phyloP scores from a whole-genome alignment of 2,888 invertebrate species.

The Rotaria socialis region DNA sequence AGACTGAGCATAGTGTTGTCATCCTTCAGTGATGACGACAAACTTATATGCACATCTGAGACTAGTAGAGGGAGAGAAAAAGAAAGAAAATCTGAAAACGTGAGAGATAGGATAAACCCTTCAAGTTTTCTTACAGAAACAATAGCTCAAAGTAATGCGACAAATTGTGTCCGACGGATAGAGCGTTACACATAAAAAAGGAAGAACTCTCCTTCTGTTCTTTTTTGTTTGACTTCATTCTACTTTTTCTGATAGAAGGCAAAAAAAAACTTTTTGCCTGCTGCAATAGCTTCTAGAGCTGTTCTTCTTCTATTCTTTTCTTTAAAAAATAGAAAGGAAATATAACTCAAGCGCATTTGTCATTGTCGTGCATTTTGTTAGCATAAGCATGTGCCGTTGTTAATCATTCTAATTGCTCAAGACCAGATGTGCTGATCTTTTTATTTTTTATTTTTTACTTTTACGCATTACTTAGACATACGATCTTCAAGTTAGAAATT shows the following conservation, averaged over 20 bases:
- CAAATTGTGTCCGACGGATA: not conserved
- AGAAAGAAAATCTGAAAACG: not conserved
- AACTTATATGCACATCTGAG: not conserved
- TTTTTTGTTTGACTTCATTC: not conserved
- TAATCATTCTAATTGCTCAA: not conserved
- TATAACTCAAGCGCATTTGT: not conserved
- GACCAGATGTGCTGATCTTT: not conserved
- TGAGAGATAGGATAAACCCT: not conserved
- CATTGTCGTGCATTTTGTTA: not conserved
- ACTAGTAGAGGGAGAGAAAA: not conserved
- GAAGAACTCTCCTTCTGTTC: not conserved
- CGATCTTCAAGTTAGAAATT: not conserved
- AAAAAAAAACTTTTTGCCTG: not conserved
- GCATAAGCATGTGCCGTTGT: not conserved
- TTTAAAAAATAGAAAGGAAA: not conserved
- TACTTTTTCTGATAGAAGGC: not conserved
- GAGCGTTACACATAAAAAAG: not conserved
- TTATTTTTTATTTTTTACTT: not conserved
- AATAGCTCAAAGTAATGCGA: not conserved
- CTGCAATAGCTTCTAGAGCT: not conserved
- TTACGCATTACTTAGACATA: not conserved
- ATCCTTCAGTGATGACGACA: not conserved
- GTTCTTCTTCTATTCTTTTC: conserved; percentile 12
- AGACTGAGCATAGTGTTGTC: not conserved
- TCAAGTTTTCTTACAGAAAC: not conserved